phyloP scores from a whole-genome alignment of 2,113 vertebrate genomes.

The Nesoenas mayeri region DNA sequence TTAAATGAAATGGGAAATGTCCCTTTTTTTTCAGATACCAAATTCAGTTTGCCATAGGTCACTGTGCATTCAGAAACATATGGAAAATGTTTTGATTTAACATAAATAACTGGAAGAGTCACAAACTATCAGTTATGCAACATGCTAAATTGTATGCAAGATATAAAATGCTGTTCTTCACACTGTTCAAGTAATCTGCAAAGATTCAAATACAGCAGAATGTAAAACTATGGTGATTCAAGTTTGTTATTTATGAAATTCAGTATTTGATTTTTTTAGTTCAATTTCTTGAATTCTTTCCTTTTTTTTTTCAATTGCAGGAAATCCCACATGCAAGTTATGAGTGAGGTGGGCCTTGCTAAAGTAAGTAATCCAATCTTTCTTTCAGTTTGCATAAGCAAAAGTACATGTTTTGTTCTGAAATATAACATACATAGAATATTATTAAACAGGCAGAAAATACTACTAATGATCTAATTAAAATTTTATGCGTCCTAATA shows the following conservation, averaged over 20 bases:
- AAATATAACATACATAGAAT: background rate
- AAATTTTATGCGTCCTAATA: background rate
- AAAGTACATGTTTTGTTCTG: background rate
- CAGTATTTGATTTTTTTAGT: background rate
- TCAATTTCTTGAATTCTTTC: background rate
- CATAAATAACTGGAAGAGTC: background rate
- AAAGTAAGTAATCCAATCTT: background rate
- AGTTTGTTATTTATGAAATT: background rate
- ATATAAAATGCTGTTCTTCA: background rate
- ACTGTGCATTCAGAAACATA: background rate
- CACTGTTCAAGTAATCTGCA: background rate
- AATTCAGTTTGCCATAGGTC: background rate
- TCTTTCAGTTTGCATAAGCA: background rate
- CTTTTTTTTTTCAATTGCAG: background rate
- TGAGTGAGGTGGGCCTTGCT: background rate
- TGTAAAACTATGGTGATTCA: background rate
- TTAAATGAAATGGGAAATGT: background rate
- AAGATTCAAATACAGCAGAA: background rate
- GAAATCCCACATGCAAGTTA: background rate
- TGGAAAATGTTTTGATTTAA: background rate
- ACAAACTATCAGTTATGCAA: background rate
- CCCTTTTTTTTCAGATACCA: background rate
- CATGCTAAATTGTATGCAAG: background rate
- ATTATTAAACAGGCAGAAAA: background rate
- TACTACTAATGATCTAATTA: background rate